phyloP scores from a whole-genome alignment of 2,113 vertebrate genomes.

The Mirounga angustirostris region DNA sequence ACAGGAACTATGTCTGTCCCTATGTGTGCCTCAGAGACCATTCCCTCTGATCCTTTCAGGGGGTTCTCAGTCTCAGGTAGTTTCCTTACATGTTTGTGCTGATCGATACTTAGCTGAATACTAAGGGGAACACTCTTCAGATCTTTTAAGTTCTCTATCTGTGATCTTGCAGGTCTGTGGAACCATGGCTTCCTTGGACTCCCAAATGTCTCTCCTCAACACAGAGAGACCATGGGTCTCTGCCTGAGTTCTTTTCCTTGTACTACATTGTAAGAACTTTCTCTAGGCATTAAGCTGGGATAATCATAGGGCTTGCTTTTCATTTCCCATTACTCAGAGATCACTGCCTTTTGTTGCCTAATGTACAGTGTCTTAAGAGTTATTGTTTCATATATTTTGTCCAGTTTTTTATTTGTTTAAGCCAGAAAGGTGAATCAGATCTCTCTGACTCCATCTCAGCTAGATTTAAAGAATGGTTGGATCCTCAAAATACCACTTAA shows the following conservation, averaged over 20 bases:
- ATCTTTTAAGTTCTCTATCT: neutral
- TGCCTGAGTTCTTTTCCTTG: neutral
- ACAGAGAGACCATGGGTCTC: neutral
- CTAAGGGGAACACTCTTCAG: neutral
- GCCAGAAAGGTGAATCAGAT: neutral
- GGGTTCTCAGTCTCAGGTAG: neutral
- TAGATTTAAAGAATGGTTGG: neutral
- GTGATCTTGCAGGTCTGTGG: neutral
- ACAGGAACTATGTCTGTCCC: neutral
- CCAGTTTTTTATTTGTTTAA: neutral
- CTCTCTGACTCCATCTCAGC: neutral
- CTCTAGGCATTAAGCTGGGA: neutral
- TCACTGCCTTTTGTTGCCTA: neutral
- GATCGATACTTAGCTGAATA: neutral
- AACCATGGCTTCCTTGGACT: neutral
- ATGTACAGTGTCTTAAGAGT: neutral
- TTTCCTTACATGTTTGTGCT: neutral
- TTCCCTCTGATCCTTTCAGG: neutral
- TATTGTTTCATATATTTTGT: neutral
- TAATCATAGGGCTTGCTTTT: neutral
- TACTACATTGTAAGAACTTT: neutral
- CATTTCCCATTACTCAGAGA: neutral
- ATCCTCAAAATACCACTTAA: neutral
- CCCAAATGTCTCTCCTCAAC: neutral
- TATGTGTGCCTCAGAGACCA: neutral